Conservation (phyloP, 2,797 vertebrate species). For the Chelmon rostratus region DNA sequence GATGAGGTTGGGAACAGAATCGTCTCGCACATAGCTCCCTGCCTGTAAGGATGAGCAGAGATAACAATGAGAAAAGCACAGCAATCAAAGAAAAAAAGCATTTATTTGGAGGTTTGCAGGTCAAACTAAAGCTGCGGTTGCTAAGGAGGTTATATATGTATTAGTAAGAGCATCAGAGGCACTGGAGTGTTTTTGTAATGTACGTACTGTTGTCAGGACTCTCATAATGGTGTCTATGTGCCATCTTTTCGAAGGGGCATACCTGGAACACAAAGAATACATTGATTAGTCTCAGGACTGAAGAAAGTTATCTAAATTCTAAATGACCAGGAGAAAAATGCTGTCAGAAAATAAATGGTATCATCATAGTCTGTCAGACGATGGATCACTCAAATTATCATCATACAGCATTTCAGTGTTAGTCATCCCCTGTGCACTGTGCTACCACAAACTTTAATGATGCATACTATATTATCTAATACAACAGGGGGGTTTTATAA, state of each 20-base stretch:
- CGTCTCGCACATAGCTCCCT: constrained; percentile 98
- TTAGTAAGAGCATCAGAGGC: not conserved
- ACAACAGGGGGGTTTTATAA: not conserved
- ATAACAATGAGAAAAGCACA: constrained; percentile 3
- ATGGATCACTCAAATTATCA: constrained; percentile 96
- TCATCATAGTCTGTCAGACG: constrained; percentile 89
- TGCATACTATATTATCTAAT: not conserved
- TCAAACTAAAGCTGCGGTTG: not conserved
- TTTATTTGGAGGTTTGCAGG: not conserved
- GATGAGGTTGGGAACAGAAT: constrained; percentile 98
- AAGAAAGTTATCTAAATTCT: not conserved
- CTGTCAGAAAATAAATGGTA: constrained; percentile 88
- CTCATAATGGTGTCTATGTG: constrained; percentile 99
- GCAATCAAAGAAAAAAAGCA: not conserved
- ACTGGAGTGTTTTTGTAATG: not conserved
- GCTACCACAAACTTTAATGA: not conserved
- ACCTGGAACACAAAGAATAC: constrained; percentile 82
- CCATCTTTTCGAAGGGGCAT: constrained; percentile 99
- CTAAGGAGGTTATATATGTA: no score
- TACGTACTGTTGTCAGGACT: constrained; percentile 96
- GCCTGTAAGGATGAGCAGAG: constrained; percentile 86
- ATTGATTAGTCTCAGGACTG: constrained; percentile 1
- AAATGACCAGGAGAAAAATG: constrained; percentile 38
- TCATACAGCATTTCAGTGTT: constrained; percentile 86
- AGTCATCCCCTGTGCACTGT: not conserved